These are phyloP conservation scores for Liposcelis brunnea DNA, from an alignment of 2,888 invertebrate genomes.

Conservation along the genomic window DNA sequence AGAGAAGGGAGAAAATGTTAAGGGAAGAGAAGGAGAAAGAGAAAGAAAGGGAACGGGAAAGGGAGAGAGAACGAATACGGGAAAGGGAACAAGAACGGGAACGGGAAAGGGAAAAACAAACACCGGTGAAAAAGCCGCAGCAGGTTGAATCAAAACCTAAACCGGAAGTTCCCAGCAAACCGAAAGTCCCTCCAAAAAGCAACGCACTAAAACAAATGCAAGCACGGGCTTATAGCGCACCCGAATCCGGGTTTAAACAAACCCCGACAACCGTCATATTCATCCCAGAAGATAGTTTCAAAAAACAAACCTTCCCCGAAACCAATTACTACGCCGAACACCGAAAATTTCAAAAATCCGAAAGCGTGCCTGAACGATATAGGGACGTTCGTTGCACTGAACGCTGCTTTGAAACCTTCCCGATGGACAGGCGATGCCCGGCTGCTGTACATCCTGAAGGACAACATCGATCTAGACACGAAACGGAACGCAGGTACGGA, in stretches of 20 bases:
- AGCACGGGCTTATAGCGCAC: conserved; percentile 7
- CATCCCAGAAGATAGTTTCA: conserved; percentile 6
- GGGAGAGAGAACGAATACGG: too few species aligned
- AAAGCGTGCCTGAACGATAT: too few species aligned
- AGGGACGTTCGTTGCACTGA: background rate
- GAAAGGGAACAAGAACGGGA: too few species aligned
- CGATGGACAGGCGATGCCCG: background rate
- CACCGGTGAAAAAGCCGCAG: too few species aligned
- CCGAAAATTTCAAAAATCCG: too few species aligned
- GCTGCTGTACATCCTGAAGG: background rate
- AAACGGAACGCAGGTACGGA: background rate
- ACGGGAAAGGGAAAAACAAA: too few species aligned
- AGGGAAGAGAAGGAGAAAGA: too few species aligned
- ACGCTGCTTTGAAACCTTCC: conserved; percentile 5
- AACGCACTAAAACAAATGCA: conserved; percentile 6
- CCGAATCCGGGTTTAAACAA: background rate
- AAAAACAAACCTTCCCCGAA: background rate
- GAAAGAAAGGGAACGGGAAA: too few species aligned
- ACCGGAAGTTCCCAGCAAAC: background rate
- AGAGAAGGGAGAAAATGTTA: too few species aligned
- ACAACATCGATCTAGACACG: background rate
- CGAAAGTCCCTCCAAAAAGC: conserved; percentile 5
- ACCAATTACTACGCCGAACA: too few species aligned
- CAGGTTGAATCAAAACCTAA: too few species aligned
- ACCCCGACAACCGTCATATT: conserved; percentile 4